A percentile compares a stretch with the other conserved stretches of the same genome.
Conservation (phyloP, 2,113 vertebrate genomes). For the Aldabrachelys gigantea region DNA sequence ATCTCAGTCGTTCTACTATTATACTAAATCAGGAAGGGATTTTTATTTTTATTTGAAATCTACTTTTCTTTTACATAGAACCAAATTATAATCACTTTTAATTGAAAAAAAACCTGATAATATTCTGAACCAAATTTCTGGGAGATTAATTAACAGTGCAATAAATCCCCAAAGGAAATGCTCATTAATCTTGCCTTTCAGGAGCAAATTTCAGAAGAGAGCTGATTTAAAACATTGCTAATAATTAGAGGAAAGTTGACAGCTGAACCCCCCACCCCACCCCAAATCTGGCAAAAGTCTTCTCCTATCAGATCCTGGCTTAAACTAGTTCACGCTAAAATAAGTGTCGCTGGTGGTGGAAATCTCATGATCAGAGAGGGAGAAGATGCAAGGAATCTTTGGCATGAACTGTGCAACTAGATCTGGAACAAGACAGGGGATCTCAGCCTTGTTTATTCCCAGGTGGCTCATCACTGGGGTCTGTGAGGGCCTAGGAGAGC, state of each 20-base stretch:
- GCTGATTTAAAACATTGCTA: constrained; percentile 51
- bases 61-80: constrained; percentile 54
- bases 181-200: constrained; percentile 70
- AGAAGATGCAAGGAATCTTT: background rate
- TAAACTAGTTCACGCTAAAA: background rate
- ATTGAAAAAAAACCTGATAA: constrained; percentile 68
- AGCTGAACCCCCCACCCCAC: constrained; percentile 10
- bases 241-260: constrained; percentile 61
- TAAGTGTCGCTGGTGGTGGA: background rate
- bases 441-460: background rate
- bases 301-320: constrained; percentile 37
- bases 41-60: constrained; percentile 31
- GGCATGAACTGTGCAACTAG: background rate
- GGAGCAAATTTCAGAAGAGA: constrained; percentile 62
- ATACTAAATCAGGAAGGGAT: constrained; percentile 47
- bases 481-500: background rate
- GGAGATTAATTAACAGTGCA: constrained; percentile 66
- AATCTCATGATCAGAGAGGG: rapidly evolving
- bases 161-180: constrained; percentile 58
- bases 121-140: constrained; percentile 54
- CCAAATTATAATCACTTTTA: constrained; percentile 66
- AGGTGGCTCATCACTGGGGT: background rate
- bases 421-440: background rate
- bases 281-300: constrained; percentile 22
- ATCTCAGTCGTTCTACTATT: constrained; percentile 55